Evolutionary conservation across 2,888 invertebrate genomes (phyloP).

Genomic region (Rosalia funebris): DNA sequence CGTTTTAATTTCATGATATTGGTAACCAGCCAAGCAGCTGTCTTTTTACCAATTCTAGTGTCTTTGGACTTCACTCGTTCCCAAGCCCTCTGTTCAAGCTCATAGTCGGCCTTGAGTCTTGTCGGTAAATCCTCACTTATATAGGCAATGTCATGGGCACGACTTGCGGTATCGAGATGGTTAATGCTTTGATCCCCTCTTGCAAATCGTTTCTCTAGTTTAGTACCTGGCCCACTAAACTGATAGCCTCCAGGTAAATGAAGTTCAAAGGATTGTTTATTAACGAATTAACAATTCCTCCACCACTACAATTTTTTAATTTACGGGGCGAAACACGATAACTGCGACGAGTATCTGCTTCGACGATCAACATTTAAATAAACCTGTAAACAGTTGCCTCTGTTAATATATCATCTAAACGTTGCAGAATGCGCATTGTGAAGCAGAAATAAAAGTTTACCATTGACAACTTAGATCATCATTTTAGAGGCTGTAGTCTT

Average conservation of each 20-base stretch:
- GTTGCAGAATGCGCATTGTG: not conserved
- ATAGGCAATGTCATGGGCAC: constrained; percentile 57
- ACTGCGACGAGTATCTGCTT: not conserved
- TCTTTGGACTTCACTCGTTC: constrained; percentile 48
- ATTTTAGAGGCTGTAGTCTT: no score
- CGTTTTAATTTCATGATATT: no score
- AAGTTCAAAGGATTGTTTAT: constrained; percentile 42
- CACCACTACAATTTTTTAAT: constrained; percentile 9
- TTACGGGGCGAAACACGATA: no score
- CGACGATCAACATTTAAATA: constrained; percentile 1
- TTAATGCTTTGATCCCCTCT: constrained; percentile 56
- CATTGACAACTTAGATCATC: constrained; percentile 11
- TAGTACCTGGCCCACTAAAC: constrained; percentile 49
- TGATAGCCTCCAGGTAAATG: constrained; percentile 42
- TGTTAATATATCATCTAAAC: not conserved
- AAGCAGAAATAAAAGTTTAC: constrained; percentile 6
- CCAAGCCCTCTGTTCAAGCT: constrained; percentile 51
- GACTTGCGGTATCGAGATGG: constrained; percentile 52
- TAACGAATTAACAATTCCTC: constrained; percentile 33
- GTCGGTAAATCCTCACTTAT: constrained; percentile 35
- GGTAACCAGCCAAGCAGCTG: constrained; percentile 49
- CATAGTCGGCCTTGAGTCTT: constrained; percentile 56
- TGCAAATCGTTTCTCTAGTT: constrained; percentile 47
- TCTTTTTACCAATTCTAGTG: constrained; percentile 51
- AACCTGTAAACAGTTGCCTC: not conserved